phyloP scores from a whole-genome alignment of 2,797 vertebrate species.

The Triplophysa bombifrons region DNA sequence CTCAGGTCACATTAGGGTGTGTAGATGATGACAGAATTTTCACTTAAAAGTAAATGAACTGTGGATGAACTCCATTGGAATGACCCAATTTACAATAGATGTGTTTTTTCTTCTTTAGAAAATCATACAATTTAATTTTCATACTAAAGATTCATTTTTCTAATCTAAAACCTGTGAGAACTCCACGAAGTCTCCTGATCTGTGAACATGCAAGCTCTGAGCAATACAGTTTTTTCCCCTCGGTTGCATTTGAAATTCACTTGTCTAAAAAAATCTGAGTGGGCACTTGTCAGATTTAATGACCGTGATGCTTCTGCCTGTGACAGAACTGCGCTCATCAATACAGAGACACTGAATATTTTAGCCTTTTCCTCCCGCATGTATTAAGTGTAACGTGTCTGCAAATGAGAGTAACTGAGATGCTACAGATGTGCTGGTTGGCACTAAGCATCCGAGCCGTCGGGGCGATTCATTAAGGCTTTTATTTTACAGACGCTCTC shows the following conservation, averaged over 20 bases:
- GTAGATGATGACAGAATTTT: not conserved
- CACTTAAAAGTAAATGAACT: not conserved
- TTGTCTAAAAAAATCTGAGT: not conserved
- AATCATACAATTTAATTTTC: not conserved
- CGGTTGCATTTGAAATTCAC: not conserved
- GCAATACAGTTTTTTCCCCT: not conserved
- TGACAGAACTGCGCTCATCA: not conserved
- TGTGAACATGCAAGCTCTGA: not conserved
- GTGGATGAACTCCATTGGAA: not conserved
- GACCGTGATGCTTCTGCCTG: not conserved
- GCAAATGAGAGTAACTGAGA: constrained; percentile 65
- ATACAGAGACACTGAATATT: not conserved
- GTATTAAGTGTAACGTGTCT: constrained; percentile 25
- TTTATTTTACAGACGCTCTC: constrained; percentile 73
- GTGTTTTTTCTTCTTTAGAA: too few species aligned
- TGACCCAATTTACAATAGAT: not conserved
- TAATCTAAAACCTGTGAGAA: not conserved
- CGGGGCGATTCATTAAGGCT: constrained; percentile 76
- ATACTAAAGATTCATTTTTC: not conserved
- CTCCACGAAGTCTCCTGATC: not conserved
- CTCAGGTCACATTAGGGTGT: not conserved
- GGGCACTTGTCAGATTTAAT: not conserved
- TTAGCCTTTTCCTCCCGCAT: not conserved
- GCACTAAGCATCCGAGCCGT: constrained; percentile 73
- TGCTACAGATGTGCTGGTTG: constrained; percentile 76